A percentile compares a stretch with the other conserved stretches of the same genome.
These are phyloP conservation scores for Pantherophis alleghaniensis DNA, from an alignment of 2,797 vertebrate genomes.

Conservation along the genomic window DNA sequence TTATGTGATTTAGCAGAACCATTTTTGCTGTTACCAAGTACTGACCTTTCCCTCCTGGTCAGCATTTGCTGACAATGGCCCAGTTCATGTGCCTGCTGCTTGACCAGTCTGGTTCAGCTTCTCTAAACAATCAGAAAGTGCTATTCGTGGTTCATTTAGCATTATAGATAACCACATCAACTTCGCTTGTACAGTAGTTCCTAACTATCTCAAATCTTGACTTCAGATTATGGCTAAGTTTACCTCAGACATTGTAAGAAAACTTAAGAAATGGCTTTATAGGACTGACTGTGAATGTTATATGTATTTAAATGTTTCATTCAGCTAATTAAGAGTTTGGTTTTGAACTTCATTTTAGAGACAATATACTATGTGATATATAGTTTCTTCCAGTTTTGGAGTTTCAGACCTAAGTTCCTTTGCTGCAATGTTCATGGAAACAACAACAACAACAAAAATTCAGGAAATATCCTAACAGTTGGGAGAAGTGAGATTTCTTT, in stretches of 20 bases:
- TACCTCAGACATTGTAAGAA: neutral
- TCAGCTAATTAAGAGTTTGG: neutral
- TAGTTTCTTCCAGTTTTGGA: neutral
- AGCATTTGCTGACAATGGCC: neutral
- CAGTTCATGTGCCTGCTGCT: neutral
- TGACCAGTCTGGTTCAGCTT: neutral
- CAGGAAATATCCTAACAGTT: neutral
- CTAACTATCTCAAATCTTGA: neutral
- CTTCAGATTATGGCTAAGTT: neutral
- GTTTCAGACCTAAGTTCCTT: neutral
- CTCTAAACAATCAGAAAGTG: neutral
- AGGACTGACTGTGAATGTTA: neutral
- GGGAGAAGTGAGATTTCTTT: neutral
- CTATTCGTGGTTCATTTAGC: neutral
- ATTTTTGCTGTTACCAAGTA: constrained; percentile 11
- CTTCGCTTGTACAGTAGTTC: neutral
- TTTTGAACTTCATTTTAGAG: neutral
- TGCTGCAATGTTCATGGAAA: neutral
- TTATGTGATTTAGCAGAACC: constrained; percentile 1
- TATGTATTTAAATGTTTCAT: neutral
- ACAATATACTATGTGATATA: neutral
- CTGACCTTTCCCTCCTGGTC: neutral
- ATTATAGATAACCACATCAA: neutral
- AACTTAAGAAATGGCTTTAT: neutral
- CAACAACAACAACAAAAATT: neutral